A percentile compares a stretch with the other conserved stretches of the same genome.
phyloP scores from a whole-genome alignment of 1,140 invertebrate species.

The Solenopsis invicta region DNA sequence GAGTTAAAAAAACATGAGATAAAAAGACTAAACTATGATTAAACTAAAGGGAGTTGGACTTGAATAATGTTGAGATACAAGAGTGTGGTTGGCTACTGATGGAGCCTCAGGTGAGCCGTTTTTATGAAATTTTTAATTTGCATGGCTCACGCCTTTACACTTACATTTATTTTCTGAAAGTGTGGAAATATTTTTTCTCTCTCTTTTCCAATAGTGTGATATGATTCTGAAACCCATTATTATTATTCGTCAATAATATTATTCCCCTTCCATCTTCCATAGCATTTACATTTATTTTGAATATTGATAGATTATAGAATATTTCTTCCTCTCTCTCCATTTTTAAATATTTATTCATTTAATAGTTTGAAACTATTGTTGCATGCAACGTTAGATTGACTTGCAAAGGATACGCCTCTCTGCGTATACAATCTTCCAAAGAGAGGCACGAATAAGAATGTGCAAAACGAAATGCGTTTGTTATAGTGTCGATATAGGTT shows the following conservation, averaged over 20 bases:
- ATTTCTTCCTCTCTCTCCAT: conserved; percentile 22
- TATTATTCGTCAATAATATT: neutral
- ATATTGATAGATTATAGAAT: conserved; percentile 26
- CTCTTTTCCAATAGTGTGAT: conserved; percentile 77
- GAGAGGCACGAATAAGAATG: conserved; percentile 44
- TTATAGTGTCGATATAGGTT: conserved; percentile 60
- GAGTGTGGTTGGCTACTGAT: conserved; percentile 80
- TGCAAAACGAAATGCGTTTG: conserved; percentile 49
- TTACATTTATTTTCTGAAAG: conserved; percentile 83
- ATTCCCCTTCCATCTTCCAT: conserved; percentile 15
- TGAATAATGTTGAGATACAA: conserved; percentile 84
- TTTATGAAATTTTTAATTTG: conserved; percentile 72
- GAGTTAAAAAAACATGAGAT: conserved; percentile 21
- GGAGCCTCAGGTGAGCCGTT: conserved; percentile 85
- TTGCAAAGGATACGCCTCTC: conserved; percentile 68
- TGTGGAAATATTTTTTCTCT: conserved; percentile 69
- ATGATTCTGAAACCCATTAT: conserved; percentile 73
- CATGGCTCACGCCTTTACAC: conserved; percentile 74
- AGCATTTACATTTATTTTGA: conserved; percentile 4
- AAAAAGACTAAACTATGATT: conserved; percentile 23
- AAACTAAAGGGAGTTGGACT: conserved; percentile 85
- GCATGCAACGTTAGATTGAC: conserved; percentile 60
- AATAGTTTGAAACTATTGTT: conserved; percentile 20
- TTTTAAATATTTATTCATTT: conserved; percentile 1
- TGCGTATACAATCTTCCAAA: conserved; percentile 41